These are phyloP conservation scores for Buphagus erythrorhynchus DNA, from an alignment of 2,797 vertebrate genomes.

Conservation along the genomic window DNA sequence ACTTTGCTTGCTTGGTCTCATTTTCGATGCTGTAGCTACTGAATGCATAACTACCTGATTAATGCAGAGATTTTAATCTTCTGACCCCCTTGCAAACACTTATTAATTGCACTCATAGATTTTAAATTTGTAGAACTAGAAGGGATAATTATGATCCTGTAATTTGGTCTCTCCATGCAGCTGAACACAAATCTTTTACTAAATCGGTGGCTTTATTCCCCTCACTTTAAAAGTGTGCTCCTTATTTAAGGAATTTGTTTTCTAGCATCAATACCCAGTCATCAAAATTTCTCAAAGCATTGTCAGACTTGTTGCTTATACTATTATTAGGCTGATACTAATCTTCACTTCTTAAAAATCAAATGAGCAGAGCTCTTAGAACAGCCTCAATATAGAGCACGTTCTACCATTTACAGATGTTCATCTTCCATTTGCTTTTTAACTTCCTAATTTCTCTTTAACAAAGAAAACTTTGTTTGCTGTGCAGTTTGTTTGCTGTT, in stretches of 20 bases:
- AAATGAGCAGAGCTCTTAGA: neutral
- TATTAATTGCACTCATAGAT: slow-evolving; percentile 11
- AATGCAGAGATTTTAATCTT: slow-evolving; percentile 18
- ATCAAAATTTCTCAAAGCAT: neutral
- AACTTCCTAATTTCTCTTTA: neutral
- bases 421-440: neutral
- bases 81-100: neutral
- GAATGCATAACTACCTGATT: neutral
- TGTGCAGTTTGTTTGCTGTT: neutral
- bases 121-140: slow-evolving; percentile 6
- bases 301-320: neutral
- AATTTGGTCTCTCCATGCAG: neutral
- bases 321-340: neutral
- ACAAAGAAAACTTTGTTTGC: neutral
- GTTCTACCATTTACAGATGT: neutral
- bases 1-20: neutral
- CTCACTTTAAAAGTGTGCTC: neutral
- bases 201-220: neutral
- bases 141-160: neutral
- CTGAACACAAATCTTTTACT: neutral
- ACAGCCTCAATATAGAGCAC: neutral
- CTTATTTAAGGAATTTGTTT: neutral
- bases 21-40: neutral
- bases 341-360: neutral
- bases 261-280: neutral